These are phyloP conservation scores for Paradisaea rubra DNA, from an alignment of 2,113 vertebrate species.

Conservation along the genomic window DNA sequence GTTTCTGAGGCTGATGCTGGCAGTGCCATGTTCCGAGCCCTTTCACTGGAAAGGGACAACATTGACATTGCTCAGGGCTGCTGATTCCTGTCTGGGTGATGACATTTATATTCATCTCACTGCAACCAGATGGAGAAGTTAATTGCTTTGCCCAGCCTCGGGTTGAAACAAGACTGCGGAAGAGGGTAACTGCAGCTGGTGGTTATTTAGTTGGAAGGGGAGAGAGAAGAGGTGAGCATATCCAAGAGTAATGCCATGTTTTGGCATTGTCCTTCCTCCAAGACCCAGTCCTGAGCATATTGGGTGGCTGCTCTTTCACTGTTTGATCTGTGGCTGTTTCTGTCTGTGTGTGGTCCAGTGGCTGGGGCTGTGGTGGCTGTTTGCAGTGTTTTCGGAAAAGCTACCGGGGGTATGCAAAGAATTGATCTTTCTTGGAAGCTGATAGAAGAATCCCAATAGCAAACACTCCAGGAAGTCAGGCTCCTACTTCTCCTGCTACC, in stretches of 20 bases:
- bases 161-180: not conserved
- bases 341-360: not conserved
- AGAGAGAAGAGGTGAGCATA: not conserved
- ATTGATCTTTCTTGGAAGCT: not conserved
- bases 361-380: not conserved
- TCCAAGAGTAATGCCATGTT: not conserved
- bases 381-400: not conserved
- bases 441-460: not conserved
- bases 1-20: not conserved
- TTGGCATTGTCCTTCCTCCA: not conserved
- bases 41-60: not conserved
- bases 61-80: not conserved
- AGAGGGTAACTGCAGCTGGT: not conserved
- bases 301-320: not conserved
- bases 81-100: not conserved
- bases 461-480: not conserved
- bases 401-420: accelerated
- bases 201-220: not conserved
- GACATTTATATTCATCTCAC: not conserved
- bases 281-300: not conserved
- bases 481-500: not conserved
- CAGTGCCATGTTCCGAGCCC: accelerated
- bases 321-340: not conserved
- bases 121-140: not conserved
- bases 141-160: not conserved